Evolutionary conservation across 2,888 invertebrate species (phyloP), one percentile per base, ranked within the genome.

Genomic region (Hirtodrosophila confusa): DNA sequence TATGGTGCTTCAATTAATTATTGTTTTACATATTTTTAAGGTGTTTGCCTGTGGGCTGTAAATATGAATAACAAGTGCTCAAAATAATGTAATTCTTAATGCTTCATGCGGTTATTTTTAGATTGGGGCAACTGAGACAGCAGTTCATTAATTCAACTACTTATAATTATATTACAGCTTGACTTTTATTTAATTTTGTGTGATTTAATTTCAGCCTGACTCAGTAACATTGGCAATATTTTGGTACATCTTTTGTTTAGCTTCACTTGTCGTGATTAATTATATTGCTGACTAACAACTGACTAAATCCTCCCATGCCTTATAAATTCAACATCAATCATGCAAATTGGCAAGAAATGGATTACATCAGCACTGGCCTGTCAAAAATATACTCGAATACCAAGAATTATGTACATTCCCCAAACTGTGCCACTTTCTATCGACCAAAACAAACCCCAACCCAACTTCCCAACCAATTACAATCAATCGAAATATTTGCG

Each of bases 1-100:
- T 76, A 68, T 74, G 61, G 44, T 41, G 54, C 71, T 57, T 74
- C 65, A 75, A 80, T 85, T 80, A 82, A 82, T 85, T 75, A 67
- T 60, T 53, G 12, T 23, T 61, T 45, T 47, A 53, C 56, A 57
- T 72, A 58, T 61, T 63, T 40, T 66, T 66, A 54, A 63, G 75
- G 72, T 56, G 65, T 56, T 7, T 23, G 24, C 0, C 8, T 51
- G 74, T 72, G 9, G 70, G 63, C 9, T 44, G 69, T 44, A 51
- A 69, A 48, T 58, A 58, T 58, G 47, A 56, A 64, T 54, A 56
- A 66, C 48, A 36, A 17, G 29, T 33, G 8, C 29, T 11, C 3
- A 35, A 24, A 37, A 41, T 12, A 37, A 41, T 12, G 29, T 27
- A 41, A n/a, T 23, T 41, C 55, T 11, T 55, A 40, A 41, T 41